These are phyloP conservation scores for Ptychoptera contaminata DNA, from an alignment of 2,888 invertebrate genomes.

Conservation along the genomic window DNA sequence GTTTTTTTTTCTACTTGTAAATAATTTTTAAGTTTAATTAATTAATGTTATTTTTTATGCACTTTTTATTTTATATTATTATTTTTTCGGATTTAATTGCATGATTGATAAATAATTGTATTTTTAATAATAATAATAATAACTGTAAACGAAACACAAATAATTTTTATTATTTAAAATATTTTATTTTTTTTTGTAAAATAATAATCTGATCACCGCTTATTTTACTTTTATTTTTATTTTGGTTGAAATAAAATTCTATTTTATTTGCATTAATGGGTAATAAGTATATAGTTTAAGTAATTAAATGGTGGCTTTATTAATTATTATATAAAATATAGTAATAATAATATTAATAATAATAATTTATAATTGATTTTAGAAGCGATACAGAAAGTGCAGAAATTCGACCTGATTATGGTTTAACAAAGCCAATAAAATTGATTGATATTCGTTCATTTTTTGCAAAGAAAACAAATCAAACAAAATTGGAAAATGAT, in stretches of 20 bases:
- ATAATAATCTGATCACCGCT: too few species aligned
- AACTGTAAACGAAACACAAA: too few species aligned
- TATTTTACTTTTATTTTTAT: neutral
- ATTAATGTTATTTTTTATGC: too few species aligned
- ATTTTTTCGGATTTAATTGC: too few species aligned
- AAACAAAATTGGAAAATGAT: constrained; percentile 12
- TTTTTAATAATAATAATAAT: too few species aligned
- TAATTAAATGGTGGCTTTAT: too few species aligned
- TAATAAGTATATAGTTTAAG: neutral
- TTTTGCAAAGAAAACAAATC: constrained; percentile 25
- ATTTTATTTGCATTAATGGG: too few species aligned
- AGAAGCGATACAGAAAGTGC: constrained; percentile 57
- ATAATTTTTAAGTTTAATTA: too few species aligned
- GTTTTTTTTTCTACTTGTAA: too few species aligned
- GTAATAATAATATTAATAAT: constrained; percentile 17
- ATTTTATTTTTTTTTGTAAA: neutral
- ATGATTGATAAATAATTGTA: too few species aligned
- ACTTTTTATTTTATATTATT: too few species aligned
- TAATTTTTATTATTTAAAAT: too few species aligned
- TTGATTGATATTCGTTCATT: constrained; percentile 9
- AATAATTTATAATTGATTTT: constrained; percentile 18
- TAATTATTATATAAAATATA: constrained; percentile 18
- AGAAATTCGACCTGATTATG: constrained; percentile 26
- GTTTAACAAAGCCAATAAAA: constrained; percentile 3
- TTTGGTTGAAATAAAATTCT: constrained; percentile 1